Evolutionary conservation across 2,113 vertebrate species (phyloP), one percentile per base, ranked within the genome.

Genomic region (Canis aureus): DNA sequence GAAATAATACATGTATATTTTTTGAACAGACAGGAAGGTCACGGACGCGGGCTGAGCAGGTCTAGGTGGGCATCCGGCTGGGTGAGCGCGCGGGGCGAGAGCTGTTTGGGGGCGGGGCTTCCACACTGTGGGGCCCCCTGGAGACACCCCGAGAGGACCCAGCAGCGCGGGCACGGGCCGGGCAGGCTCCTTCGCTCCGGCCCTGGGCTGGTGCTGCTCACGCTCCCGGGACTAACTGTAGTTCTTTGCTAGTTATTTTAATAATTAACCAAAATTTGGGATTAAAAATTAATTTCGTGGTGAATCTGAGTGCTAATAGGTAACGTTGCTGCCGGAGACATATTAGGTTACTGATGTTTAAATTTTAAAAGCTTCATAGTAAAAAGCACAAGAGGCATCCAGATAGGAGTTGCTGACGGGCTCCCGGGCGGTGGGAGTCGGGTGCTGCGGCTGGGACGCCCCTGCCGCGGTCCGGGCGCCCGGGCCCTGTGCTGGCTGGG

Each of bases 11-110:
- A 8, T 97, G 95, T 87, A 43, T 43, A 43, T n/a, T 92, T 94
- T 98, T 97, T 95, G 89, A 98, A 87, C 38, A 3, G 97, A 98
- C 88, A 96, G 97, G 69, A 98, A 98, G 98, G 97, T 98, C 98
- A 98, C 90, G 80, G 98, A 95, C 97, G 96, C 60, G 92, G 92
- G 96, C 95, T 92, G 94, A 97, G 91, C 66, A 5, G 49, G 98
- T 95, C 98, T 97, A 80, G 90, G 67, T 97, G 51, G 64, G 90
- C 22, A 0, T 96, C 97, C 0, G 4, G 97, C 97, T 98, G 98
- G 98, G 98, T 6, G 43, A 43, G 43, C 6, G 43, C 43, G 6
- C 5, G 43, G 43, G 43, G 43, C 6, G 43, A 43, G 43, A 43
- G 43, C 43, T 43, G 35, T 57, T 84, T 43, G 59, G 43, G n/a